These are phyloP conservation scores for Bibio marci DNA, from an alignment of 2,888 invertebrate species.

Conservation along the genomic window DNA sequence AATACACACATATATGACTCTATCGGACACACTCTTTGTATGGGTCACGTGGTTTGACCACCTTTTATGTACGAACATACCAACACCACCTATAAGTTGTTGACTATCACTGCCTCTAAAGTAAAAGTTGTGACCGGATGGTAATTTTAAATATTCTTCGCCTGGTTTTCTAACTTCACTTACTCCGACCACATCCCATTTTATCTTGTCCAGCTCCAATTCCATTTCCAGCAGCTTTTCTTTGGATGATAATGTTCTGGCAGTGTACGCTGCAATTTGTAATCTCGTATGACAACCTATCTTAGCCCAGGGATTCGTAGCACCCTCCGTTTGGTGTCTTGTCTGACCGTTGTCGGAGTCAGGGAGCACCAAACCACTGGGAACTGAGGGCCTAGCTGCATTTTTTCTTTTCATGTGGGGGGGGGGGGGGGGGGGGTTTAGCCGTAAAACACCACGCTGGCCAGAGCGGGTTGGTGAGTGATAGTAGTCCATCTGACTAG, in stretches of 20 bases:
- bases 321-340: too few relatives aligned
- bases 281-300: not conserved
- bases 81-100: not conserved
- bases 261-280: too few relatives aligned
- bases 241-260: not conserved
- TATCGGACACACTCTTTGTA: not conserved
- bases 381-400: too few relatives aligned
- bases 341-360: too few relatives aligned
- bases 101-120: not conserved
- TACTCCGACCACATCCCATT: not conserved
- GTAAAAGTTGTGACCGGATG: not conserved
- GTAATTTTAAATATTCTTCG: not conserved
- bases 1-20: not conserved
- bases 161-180: not conserved
- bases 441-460: not conserved
- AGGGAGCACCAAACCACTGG: too few relatives aligned
- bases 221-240: not conserved
- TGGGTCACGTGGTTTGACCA: not conserved
- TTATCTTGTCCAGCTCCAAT: not conserved
- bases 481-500: conserved; percentile 6
- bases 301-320: too few relatives aligned
- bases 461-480: conserved; percentile 12
- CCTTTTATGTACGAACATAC: not conserved
- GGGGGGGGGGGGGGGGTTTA: too few relatives aligned
- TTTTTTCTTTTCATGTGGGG: too few relatives aligned